Evolutionary conservation across 2,113 vertebrate genomes (phyloP).

Genomic region (Gymnobelideus leadbeateri): DNA sequence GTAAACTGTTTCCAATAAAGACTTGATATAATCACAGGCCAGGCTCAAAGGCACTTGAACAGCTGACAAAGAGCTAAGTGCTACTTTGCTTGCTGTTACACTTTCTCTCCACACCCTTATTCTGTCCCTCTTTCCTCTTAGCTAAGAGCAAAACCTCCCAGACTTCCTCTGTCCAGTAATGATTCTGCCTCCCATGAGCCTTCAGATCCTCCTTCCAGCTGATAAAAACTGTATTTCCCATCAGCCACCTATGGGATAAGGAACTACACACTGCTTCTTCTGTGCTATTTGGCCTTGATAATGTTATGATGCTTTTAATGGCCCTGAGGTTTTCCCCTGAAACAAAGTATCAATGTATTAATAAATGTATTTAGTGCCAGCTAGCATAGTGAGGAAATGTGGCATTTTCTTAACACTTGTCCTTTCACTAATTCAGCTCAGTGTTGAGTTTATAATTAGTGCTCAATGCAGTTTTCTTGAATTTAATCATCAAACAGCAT

Average conservation of each 20-base stretch:
- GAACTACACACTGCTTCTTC: not conserved
- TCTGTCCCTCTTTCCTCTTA: not conserved
- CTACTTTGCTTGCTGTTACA: no score
- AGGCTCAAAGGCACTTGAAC: no score
- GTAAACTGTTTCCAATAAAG: no score
- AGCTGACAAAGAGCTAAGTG: no score
- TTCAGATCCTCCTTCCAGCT: not conserved
- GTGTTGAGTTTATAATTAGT: not conserved
- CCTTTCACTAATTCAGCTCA: slow-evolving; percentile 36
- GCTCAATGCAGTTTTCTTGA: slow-evolving; percentile 9
- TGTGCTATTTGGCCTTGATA: not conserved
- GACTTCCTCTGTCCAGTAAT: not conserved
- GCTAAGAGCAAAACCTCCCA: not conserved
- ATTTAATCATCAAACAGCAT: not conserved
- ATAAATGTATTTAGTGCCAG: not conserved
- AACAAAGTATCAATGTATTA: not conserved
- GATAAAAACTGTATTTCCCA: not conserved
- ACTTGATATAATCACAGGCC: no score
- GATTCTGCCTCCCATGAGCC: not conserved
- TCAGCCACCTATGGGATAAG: not conserved
- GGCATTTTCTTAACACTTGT: slow-evolving; percentile 11
- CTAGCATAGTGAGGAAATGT: not conserved
- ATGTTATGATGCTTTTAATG: not conserved
- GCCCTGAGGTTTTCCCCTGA: not conserved
- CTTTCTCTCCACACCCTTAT: not conserved